Evolutionary conservation across 2,113 vertebrate species (phyloP).

Genomic region (Atlantisia rogersi): DNA sequence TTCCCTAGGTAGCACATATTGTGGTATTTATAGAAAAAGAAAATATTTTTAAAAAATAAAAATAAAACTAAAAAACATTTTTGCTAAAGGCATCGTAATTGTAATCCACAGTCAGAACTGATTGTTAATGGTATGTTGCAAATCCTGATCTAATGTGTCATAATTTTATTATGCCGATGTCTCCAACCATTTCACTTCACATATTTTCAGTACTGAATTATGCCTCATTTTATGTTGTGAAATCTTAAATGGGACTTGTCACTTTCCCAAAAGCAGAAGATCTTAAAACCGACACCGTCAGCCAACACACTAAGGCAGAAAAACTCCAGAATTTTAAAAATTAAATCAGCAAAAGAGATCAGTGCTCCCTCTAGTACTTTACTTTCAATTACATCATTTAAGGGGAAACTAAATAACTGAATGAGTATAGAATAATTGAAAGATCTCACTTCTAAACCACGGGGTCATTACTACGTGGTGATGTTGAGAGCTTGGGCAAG

Average conservation of each 20-base stretch:
- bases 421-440: neutral
- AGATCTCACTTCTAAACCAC: neutral
- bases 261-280: conserved; percentile 67
- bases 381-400: neutral
- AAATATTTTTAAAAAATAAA: neutral
- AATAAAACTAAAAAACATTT: neutral
- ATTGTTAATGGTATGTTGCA: conserved; percentile 70
- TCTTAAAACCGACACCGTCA: neutral
- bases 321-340: conserved; percentile 4
- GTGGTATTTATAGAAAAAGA: neutral
- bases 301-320: neutral
- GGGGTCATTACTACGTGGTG: accelerated
- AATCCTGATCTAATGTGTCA: conserved; percentile 75
- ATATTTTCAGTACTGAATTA: conserved; percentile 44
- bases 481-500: neutral
- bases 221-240: conserved; percentile 56
- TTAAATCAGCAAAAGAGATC: neutral
- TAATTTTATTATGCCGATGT: conserved; percentile 72
- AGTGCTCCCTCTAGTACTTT: neutral
- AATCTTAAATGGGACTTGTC: conserved; percentile 73
- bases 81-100: conserved; percentile 34
- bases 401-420: neutral
- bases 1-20: neutral
- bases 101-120: conserved; percentile 63
- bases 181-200: conserved; percentile 57